phyloP scores from a whole-genome alignment of 2,113 vertebrate genomes.

The Brevimyrus niger region DNA sequence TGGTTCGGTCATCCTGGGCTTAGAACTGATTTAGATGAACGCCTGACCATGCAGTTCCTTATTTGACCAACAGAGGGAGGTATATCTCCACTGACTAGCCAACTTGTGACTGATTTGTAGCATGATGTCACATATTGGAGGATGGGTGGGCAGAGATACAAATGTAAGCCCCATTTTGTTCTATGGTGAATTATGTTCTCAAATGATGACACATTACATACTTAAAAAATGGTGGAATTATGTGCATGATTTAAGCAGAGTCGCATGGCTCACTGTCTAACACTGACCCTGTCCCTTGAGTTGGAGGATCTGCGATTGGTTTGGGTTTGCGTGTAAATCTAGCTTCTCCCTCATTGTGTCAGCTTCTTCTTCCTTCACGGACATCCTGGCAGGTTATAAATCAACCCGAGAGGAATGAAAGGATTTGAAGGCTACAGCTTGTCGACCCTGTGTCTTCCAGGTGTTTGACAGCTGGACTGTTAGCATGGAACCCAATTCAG shows the following conservation, averaged over 20 bases:
- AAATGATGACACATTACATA: not conserved
- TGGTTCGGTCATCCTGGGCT: not conserved
- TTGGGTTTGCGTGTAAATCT: not conserved
- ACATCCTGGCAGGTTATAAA: not conserved
- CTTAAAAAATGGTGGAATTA: not conserved
- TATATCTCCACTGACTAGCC: not conserved
- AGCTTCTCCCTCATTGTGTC: not conserved
- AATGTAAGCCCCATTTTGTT: not conserved
- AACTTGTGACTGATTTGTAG: not conserved
- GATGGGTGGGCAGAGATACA: not conserved
- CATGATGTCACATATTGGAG: not conserved
- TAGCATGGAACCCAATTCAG: not conserved
- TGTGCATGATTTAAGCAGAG: not conserved
- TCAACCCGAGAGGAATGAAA: not conserved
- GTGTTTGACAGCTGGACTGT: not conserved
- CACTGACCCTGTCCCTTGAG: not conserved
- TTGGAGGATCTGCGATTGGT: not conserved
- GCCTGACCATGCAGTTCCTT: not conserved
- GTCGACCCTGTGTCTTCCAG: not conserved
- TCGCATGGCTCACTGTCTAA: not conserved
- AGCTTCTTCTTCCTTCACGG: not conserved
- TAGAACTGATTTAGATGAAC: not conserved
- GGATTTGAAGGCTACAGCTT: not conserved
- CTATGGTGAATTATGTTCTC: not conserved
- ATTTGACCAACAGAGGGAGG: not conserved